Evolutionary conservation across 2,113 vertebrate species (phyloP).

Genomic region (Plestiodon gilberti): DNA sequence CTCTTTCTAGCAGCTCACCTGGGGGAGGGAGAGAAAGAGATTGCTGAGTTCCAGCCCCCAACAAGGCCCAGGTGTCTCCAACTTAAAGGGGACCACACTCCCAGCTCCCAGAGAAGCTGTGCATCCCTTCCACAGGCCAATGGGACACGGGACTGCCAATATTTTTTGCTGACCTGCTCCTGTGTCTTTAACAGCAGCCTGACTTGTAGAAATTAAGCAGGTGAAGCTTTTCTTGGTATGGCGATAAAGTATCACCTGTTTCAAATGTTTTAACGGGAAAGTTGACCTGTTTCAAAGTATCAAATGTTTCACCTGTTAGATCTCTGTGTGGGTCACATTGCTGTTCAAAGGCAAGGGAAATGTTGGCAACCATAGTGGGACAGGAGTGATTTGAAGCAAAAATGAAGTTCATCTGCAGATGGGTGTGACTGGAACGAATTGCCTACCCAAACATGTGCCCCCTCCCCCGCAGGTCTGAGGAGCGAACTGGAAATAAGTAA

Average conservation of each 20-base stretch:
- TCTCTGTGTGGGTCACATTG: background rate
- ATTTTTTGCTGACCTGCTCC: background rate
- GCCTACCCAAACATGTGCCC: background rate
- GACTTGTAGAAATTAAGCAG: background rate
- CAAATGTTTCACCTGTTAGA: no score
- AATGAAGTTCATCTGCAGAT: background rate
- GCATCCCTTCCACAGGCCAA: background rate
- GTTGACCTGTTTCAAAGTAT: no score
- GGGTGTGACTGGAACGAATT: background rate
- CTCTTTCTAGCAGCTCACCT: no score
- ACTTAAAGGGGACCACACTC: no score
- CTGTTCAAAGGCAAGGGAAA: background rate
- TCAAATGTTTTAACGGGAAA: no score
- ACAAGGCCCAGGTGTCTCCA: no score
- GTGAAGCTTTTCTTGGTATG: background rate
- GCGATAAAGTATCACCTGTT: no score
- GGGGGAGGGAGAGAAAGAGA: no score
- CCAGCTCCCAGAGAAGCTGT: no score
- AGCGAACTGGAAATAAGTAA: background rate
- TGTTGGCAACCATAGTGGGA: background rate
- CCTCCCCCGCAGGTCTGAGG: background rate
- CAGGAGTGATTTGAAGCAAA: background rate
- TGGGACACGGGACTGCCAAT: background rate
- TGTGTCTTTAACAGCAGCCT: background rate
- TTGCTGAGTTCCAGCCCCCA: no score